A percentile compares a stretch with the other conserved stretches of the same genome.
phyloP scores from a whole-genome alignment of 2,888 invertebrate species.

The Thera britannica region DNA sequence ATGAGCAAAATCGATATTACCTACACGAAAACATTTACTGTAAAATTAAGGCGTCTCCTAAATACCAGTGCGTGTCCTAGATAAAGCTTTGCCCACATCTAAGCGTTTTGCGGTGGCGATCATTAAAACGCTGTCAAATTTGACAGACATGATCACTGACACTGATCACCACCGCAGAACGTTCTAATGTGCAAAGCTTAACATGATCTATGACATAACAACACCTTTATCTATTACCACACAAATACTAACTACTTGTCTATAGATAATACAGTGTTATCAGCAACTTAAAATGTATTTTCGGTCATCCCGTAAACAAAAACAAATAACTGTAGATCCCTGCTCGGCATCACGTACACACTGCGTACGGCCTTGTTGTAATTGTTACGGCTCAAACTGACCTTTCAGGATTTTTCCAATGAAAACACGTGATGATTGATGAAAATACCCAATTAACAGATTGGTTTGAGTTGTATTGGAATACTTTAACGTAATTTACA shows the following conservation, averaged over 20 bases:
- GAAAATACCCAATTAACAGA: constrained; percentile 14
- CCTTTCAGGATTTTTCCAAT: constrained; percentile 15
- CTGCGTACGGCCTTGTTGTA: constrained; percentile 42
- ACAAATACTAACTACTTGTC: neutral
- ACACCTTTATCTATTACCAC: constrained; percentile 15
- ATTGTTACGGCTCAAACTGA: constrained; percentile 43
- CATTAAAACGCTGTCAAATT: too few species aligned
- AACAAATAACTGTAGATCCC: neutral
- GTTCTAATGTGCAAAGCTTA: too few species aligned
- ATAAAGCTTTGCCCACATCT: too few species aligned
- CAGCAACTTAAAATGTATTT: constrained; percentile 26
- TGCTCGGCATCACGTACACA: too few species aligned
- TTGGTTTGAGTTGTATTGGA: neutral
- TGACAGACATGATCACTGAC: too few species aligned
- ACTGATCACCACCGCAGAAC: too few species aligned
- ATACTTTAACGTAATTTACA: neutral
- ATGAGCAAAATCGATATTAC: too few species aligned
- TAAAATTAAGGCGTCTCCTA: too few species aligned
- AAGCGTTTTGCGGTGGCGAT: too few species aligned
- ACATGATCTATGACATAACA: constrained; percentile 11
- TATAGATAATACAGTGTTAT: neutral
- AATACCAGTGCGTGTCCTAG: too few species aligned
- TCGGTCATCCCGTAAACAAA: constrained; percentile 39
- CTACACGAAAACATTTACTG: too few species aligned
- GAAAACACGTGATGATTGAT: constrained; percentile 22